Percentiles rank a stretch among this genome's conserved stretches.
phyloP scores from a whole-genome alignment of 2,888 invertebrate species.

The Diplolepis rosae region DNA sequence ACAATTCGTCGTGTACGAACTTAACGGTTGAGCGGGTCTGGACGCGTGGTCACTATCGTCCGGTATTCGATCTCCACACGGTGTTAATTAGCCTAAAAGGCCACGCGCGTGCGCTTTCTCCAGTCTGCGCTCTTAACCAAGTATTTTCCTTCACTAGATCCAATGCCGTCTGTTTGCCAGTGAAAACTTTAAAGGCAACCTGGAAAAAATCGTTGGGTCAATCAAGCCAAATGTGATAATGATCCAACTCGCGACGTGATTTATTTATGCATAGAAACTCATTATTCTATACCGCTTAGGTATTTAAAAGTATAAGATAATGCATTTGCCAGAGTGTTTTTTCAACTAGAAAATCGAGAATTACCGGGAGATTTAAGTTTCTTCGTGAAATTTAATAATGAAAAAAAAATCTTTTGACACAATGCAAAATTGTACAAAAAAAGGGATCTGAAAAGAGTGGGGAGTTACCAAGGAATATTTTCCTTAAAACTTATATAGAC shows the following conservation, averaged over 20 bases:
- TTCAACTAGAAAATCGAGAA: too few species aligned
- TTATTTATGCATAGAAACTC: neutral
- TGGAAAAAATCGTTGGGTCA: neutral
- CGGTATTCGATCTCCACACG: constrained; percentile 16
- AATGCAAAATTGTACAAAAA: too few species aligned
- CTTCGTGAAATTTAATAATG: too few species aligned
- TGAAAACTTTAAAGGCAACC: neutral
- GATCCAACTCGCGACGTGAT: neutral
- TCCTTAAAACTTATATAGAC: too few species aligned
- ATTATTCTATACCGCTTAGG: neutral
- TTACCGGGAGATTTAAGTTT: too few species aligned
- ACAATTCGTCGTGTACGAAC: constrained; percentile 1
- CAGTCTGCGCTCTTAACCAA: neutral
- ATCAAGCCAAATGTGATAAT: constrained; percentile 3
- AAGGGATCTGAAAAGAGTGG: too few species aligned
- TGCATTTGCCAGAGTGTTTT: too few species aligned
- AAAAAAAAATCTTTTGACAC: too few species aligned
- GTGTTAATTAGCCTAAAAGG: constrained; percentile 27
- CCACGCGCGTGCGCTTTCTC: constrained; percentile 21
- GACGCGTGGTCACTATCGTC: constrained; percentile 28
- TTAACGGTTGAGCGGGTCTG: constrained; percentile 6
- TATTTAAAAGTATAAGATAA: too few species aligned
- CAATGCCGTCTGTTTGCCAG: neutral
- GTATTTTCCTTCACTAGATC: neutral
- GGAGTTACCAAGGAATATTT: too few species aligned